Conservation (phyloP, 1,140 invertebrate genomes). For the Augochlora pura region DNA sequence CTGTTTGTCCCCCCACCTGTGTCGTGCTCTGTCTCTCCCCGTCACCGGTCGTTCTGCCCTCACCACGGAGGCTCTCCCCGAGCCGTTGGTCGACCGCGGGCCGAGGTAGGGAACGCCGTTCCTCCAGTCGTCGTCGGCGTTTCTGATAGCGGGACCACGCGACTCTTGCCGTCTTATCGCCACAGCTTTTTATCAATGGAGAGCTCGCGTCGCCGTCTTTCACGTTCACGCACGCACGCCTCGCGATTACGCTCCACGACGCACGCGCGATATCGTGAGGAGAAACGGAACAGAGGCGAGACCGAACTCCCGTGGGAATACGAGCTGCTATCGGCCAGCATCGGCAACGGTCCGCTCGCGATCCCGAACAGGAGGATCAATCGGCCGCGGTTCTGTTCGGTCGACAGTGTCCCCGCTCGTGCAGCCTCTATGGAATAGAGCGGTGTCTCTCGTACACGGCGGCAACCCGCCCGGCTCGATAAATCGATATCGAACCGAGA, state of each 20-base stretch:
- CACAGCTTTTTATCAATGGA: conserved; percentile 62
- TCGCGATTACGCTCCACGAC: conserved; percentile 62
- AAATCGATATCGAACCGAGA: no score
- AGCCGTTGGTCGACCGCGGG: conserved; percentile 3
- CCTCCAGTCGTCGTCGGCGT: conserved; percentile 66
- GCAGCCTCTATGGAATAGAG: conserved; percentile 18
- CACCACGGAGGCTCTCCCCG: conserved; percentile 22
- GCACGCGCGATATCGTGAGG: conserved; percentile 62
- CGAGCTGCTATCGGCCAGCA: no score
- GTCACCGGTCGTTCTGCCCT: conserved; percentile 36
- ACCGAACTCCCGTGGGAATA: conserved; percentile 5
- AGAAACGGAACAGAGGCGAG: conserved; percentile 31
- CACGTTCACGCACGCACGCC: conserved; percentile 59
- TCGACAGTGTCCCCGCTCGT: neutral
- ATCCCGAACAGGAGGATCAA: conserved; percentile 1
- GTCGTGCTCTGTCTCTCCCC: neutral
- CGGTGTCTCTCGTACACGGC: no score
- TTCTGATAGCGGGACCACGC: conserved; percentile 58
- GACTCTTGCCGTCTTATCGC: conserved; percentile 54
- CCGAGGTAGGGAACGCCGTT: conserved; percentile 41
- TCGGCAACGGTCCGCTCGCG: conserved; percentile 5
- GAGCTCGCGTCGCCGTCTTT: conserved; percentile 57
- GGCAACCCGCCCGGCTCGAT: no score
- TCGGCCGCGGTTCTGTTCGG: neutral
- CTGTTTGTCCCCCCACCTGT: conserved; percentile 48